These are phyloP conservation scores for Limnodromus scolopaceus DNA, from an alignment of 2,797 vertebrate species.

Conservation along the genomic window DNA sequence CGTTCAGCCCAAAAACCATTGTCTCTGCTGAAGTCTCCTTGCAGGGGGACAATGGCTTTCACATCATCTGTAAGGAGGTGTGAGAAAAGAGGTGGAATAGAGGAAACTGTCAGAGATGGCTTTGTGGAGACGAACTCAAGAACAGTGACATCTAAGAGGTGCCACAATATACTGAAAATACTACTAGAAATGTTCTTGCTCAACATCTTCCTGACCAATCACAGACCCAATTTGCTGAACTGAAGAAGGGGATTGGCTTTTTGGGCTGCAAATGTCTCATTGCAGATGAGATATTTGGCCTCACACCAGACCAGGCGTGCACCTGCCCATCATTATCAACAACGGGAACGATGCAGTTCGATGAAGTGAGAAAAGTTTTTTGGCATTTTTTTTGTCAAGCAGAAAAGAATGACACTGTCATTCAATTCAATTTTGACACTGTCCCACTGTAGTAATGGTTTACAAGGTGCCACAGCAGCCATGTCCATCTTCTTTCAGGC, in stretches of 20 bases:
- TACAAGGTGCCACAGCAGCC: no score
- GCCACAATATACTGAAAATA: background rate
- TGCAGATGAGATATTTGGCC: background rate
- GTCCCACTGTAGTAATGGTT: background rate
- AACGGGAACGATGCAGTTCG: accelerated
- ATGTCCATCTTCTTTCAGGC: background rate
- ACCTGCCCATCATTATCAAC: background rate
- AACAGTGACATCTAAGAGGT: background rate
- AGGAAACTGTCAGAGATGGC: background rate
- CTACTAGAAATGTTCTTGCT: background rate
- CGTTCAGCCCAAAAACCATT: background rate
- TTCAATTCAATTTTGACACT: no score
- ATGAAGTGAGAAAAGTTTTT: background rate
- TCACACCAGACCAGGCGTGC: background rate
- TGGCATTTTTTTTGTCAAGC: background rate
- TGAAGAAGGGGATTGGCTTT: background rate
- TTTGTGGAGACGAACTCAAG: background rate
- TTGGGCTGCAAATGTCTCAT: no score
- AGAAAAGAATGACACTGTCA: background rate
- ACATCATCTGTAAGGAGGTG: background rate
- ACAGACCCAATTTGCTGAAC: background rate
- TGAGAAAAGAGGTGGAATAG: background rate
- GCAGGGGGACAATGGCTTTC: background rate
- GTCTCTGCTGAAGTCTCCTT: background rate
- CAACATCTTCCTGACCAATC: background rate